Conservation (phyloP, 1,140 invertebrate genomes). For the Aphis craccivora region DNA sequence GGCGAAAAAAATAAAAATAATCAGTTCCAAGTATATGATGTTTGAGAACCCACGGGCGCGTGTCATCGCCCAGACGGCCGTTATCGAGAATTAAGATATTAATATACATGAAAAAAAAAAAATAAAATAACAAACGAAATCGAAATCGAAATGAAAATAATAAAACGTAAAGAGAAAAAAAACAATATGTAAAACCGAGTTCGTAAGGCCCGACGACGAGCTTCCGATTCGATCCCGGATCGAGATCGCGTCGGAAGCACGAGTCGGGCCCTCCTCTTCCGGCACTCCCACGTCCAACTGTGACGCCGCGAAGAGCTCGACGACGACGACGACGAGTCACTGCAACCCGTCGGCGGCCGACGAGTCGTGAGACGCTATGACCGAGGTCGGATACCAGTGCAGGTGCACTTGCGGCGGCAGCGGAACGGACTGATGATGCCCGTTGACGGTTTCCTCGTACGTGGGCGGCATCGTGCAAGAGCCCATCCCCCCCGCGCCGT, state of each 20-base stretch:
- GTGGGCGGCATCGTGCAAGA: not conserved
- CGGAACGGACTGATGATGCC: not conserved
- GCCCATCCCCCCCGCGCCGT: not conserved
- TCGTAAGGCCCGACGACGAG: not conserved
- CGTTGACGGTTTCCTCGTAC: slow-evolving; percentile 47
- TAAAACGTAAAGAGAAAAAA: not conserved
- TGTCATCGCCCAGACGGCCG: not conserved
- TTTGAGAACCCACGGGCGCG: not conserved
- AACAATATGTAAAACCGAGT: not conserved
- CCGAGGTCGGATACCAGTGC: slow-evolving; percentile 36
- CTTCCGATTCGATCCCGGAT: not conserved
- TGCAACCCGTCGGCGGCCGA: not conserved
- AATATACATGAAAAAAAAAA: not conserved
- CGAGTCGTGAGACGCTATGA: slow-evolving; percentile 12
- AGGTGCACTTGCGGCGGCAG: not conserved
- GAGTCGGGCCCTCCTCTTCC: not conserved
- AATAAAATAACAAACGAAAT: too few relatives aligned
- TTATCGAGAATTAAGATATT: not conserved
- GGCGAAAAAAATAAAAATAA: slow-evolving; percentile 5
- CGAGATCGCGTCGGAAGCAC: not conserved
- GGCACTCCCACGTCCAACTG: too few relatives aligned
- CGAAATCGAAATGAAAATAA: not conserved
- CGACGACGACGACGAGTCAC: not conserved
- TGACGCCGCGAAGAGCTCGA: not conserved
- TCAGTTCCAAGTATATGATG: not conserved